Evolutionary conservation across 2,888 invertebrate species (phyloP).

Genomic region (Dastarcus helophoroides): DNA sequence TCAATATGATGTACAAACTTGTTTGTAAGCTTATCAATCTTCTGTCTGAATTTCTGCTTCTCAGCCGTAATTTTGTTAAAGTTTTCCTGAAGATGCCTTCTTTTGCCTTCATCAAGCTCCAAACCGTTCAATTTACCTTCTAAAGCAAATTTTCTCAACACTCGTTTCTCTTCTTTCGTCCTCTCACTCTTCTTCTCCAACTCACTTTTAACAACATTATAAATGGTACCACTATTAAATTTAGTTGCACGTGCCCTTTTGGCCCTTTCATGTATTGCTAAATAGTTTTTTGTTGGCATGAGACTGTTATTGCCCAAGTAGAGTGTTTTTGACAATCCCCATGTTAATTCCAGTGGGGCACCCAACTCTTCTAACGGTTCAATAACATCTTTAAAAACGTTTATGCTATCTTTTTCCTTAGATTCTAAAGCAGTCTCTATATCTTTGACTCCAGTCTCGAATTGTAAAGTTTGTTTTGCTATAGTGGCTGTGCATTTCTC

Average conservation of each 20-base stretch:
- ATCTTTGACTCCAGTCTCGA: slow-evolving; percentile 62
- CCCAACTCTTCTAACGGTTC: slow-evolving; percentile 63
- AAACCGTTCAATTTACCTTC: slow-evolving; percentile 80
- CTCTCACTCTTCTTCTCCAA: slow-evolving; percentile 11
- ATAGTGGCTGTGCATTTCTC: slow-evolving; percentile 78
- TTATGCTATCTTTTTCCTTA: slow-evolving; percentile 36
- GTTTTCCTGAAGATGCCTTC: slow-evolving; percentile 43
- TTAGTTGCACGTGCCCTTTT: slow-evolving; percentile 61
- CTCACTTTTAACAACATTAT: slow-evolving; percentile 50
- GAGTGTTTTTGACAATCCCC: slow-evolving; percentile 77
- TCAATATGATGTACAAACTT: slow-evolving; percentile 55
- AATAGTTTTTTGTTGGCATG: slow-evolving; percentile 69
- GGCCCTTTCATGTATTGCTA: slow-evolving; percentile 70
- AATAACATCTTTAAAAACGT: slow-evolving; percentile 58
- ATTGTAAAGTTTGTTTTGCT: slow-evolving; percentile 69
- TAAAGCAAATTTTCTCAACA: slow-evolving; percentile 65
- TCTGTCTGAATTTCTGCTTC: slow-evolving; percentile 51
- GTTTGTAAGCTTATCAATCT: slow-evolving; percentile 53
- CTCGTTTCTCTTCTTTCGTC: slow-evolving; percentile 52
- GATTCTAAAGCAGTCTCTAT: slow-evolving; percentile 49
- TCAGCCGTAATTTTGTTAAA: slow-evolving; percentile 45
- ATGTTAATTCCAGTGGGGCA: slow-evolving; percentile 66
- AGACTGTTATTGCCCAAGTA: slow-evolving; percentile 67
- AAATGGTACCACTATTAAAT: slow-evolving; percentile 60
- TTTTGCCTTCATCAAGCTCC: slow-evolving; percentile 46